Evolutionary conservation across 2,113 vertebrate genomes (phyloP), one percentile per base, ranked within the genome.

Genomic region (Callorhinus ursinus): DNA sequence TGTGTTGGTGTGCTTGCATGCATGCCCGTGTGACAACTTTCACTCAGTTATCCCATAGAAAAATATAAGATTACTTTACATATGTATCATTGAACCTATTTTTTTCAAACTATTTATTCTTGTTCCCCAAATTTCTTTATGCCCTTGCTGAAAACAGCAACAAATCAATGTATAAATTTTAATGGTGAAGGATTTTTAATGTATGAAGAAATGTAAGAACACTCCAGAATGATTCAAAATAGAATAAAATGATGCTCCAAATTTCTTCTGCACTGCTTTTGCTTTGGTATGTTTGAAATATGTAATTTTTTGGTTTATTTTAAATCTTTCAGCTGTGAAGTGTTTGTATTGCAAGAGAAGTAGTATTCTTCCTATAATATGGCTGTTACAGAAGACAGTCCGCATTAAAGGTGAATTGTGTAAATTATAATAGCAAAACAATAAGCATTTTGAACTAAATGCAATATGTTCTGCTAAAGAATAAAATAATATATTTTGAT

Each of bases 401-500:
- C 88, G 36, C 16, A 88, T 86, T 18, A 93, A 81, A 63, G 36
- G 9, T 77, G 36, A 90, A 46, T 28, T 94, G 4, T 96, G 21
- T 59, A 82, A 92, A 11, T 39, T 31, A 91, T 14, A 90, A 90
- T 21, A 77, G 39, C 9, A 87, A 93, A 96, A 92, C 76, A 80
- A 59, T 33, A 92, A 76, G 6, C 63, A 71, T 88, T 93, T 84
- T 88, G 14, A 91, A 96, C 84, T 80, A 96, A 94, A 96, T 95
- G 63, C 49, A 81, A 15, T 90, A 89, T 61, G 74, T 87, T 92
- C 51, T 95, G 51, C 7, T 94, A 93, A 84, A 84, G 19, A 83
- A 88, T 53, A 72, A 95, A 95, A 91, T 74, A 59, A 71, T 77
- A 69, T 88, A 84, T 77, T 97, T 95, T 97, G 33, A 95, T 88